Evolutionary conservation across 2,113 vertebrate species (phyloP).

Genomic region (Alethe castanea): DNA sequence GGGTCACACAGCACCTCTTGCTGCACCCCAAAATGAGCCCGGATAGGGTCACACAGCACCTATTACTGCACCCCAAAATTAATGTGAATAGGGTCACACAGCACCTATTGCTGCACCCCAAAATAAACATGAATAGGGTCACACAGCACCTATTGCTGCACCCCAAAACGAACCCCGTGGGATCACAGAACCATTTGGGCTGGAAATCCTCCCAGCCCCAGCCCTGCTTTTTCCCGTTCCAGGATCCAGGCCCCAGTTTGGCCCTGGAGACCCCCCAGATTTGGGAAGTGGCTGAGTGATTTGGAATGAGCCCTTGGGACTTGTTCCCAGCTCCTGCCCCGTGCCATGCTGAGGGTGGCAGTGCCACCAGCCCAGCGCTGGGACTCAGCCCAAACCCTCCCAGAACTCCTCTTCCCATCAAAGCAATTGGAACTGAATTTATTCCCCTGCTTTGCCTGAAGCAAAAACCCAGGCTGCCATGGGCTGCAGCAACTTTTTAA

Average conservation of each 20-base stretch:
- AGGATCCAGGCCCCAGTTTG: not conserved
- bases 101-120: not conserved
- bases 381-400: not conserved
- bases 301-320: not conserved
- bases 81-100: no score
- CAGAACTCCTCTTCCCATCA: not conserved
- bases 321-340: not conserved
- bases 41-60: no score
- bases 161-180: not conserved
- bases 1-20: no score
- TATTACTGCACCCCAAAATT: no score
- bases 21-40: no score
- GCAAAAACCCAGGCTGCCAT: not conserved
- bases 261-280: not conserved
- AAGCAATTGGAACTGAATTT: not conserved
- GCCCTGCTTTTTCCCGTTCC: accelerated
- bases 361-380: no score
- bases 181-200: no score
- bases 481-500: not conserved
- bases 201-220: not conserved
- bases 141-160: not conserved
- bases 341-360: not conserved
- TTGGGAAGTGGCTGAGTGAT: accelerated
- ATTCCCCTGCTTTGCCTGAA: not conserved
- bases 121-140: not conserved